Percentiles rank a stretch among this genome's conserved stretches.
Evolutionary conservation across 2,888 invertebrate species (phyloP).

Genomic region (Drosophila ezoana): DNA sequence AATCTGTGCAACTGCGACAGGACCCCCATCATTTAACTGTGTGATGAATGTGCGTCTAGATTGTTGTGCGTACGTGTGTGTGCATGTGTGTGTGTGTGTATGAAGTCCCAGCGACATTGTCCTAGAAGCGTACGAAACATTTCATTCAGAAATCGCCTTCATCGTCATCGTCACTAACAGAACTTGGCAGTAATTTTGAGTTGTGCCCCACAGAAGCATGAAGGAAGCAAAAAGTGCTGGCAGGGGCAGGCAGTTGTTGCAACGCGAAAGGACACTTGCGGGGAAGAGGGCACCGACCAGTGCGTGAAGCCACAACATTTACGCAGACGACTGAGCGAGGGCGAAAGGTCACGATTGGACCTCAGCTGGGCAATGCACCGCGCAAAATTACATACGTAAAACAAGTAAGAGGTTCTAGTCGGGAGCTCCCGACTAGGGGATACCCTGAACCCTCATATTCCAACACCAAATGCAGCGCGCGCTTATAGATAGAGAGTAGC

Average conservation of each 20-base stretch:
- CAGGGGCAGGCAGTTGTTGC: conserved; percentile 1
- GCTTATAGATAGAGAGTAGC: too few species aligned
- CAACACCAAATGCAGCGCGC: too few species aligned
- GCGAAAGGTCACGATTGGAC: conserved; percentile 30
- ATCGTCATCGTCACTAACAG: conserved; percentile 70
- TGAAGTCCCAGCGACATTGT: conserved; percentile 66
- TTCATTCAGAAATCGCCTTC: conserved; percentile 64
- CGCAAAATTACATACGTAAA: background rate
- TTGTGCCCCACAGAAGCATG: conserved; percentile 38
- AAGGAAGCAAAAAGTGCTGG: conserved; percentile 22
- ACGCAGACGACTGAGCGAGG: conserved; percentile 43
- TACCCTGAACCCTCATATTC: too few species aligned
- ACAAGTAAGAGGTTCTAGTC: too few species aligned
- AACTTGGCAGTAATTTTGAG: conserved; percentile 76
- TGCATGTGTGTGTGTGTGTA: conserved; percentile 22
- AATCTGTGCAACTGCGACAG: conserved; percentile 72
- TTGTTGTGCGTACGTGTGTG: conserved; percentile 13
- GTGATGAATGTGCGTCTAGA: conserved; percentile 62
- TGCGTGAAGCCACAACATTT: conserved; percentile 70
- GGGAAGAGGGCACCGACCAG: conserved; percentile 36
- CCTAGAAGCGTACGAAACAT: conserved; percentile 65
- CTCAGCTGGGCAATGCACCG: conserved; percentile 34
- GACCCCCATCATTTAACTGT: conserved; percentile 63
- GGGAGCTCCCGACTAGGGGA: too few species aligned
- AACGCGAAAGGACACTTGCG: background rate